These are phyloP conservation scores for Ernsta delagoae DNA, from an alignment of 2,888 invertebrate genomes.

Conservation along the genomic window DNA sequence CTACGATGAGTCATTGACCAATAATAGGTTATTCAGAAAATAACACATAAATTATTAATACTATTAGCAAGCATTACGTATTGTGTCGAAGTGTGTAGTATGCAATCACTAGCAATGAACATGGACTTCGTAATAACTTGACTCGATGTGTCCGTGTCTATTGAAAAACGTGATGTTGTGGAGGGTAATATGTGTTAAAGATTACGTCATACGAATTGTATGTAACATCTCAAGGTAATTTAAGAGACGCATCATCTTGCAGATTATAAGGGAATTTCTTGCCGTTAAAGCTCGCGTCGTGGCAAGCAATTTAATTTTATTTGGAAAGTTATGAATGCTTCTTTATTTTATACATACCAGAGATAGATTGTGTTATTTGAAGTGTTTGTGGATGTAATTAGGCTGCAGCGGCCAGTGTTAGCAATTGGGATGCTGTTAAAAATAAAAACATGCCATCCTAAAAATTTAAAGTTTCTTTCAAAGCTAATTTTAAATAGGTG, in stretches of 20 bases:
- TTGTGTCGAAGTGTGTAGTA: not conserved
- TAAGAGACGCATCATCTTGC: no score
- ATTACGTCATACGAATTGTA: not conserved
- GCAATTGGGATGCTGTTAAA: no score
- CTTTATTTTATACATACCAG: no score
- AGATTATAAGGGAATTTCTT: not conserved
- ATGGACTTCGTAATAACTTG: not conserved
- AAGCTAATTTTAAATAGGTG: no score
- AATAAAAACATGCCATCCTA: no score
- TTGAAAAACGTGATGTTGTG: not conserved
- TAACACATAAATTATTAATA: not conserved
- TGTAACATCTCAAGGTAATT: not conserved
- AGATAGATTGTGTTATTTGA: no score
- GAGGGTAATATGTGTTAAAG: not conserved
- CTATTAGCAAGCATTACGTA: no score
- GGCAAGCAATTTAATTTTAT: not conserved
- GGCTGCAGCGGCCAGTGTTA: not conserved
- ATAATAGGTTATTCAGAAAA: conserved; percentile 13
- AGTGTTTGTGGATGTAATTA: not conserved
- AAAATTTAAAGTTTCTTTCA: no score
- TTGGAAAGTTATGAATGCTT: not conserved
- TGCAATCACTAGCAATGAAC: not conserved
- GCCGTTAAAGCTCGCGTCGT: not conserved
- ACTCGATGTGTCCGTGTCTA: not conserved
- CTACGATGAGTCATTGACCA: not conserved